Base-by-base conservation (phyloP, 2,888 invertebrate species). In the Phyto melanocephala region DNA sequence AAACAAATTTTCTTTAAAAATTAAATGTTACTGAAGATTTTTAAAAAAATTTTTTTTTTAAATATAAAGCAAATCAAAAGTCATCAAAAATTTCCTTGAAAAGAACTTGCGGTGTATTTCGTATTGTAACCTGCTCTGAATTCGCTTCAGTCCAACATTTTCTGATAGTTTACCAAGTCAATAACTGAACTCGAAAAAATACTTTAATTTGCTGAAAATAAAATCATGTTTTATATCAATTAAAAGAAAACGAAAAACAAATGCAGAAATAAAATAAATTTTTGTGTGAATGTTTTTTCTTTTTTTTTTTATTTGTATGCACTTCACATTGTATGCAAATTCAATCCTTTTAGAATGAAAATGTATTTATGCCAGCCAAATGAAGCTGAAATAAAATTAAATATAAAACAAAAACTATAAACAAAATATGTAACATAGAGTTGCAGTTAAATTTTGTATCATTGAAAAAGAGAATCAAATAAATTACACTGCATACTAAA, bases 271-370 rank as follows among this genome's bases (percentile, higher is more conserved):
- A 58, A 35, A 50, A 24, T 15, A 45, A 37, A 22, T 15, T 60
- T 35, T n/a, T 72, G 13, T 74, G 11, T 47, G 13, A 42, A 62
- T 15, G 47, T 68, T 75, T 52, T 60, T 45, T 45, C 40, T 72
- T 75, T n/a, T 52, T 60, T 40, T 50, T 67, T 17, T 17, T 24
- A 60, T 40, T 33, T 22, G 56, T 56, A 63, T 58, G 42, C 33
- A 68, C 58, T 72, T 52, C 10, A 68, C 68, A 81, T 76, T 76
- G 70, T 65, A 71, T 67, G 72, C 15, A 68, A 76, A 80, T 80
- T 63, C 47, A 52, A 71, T 22, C 60, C 65, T 72, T 60, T 37
- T 45, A 24, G 47, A 28, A 20, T 6, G n/a, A 22, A 60, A 28
- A 62, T 47, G 17, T 50, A 17, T 52, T 22, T 37, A 28, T 8